Evolutionary conservation across 2,797 vertebrate species (phyloP).

Genomic region (Rhodeus uyekii): DNA sequence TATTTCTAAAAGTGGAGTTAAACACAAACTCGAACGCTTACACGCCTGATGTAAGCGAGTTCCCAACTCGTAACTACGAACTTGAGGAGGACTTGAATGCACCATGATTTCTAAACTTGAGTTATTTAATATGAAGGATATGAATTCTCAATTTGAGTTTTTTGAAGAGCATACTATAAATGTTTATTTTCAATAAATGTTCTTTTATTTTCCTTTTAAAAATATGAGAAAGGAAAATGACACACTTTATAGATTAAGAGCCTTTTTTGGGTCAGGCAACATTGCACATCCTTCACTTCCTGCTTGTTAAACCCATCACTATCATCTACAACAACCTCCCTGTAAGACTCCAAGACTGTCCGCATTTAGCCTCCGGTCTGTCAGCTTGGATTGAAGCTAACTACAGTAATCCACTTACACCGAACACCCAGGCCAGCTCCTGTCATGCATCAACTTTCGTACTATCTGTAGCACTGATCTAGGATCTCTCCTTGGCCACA

Average conservation of each 20-base stretch:
- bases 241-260: neutral
- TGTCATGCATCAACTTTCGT: slow-evolving; percentile 28
- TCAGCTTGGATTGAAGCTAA: slow-evolving; percentile 45
- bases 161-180: too few relatives aligned
- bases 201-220: neutral
- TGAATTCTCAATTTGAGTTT: too few relatives aligned
- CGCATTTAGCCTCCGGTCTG: slow-evolving; percentile 26
- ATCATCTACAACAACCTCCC: slow-evolving; percentile 1
- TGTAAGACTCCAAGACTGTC: neutral
- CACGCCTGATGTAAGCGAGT: neutral
- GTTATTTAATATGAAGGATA: too few relatives aligned
- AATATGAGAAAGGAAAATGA: neutral
- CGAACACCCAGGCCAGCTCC: slow-evolving; percentile 18
- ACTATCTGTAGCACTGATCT: slow-evolving; percentile 31
- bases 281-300: slow-evolving; percentile 2
- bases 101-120: neutral
- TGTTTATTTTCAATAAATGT: too few relatives aligned
- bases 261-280: slow-evolving; percentile 10
- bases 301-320: slow-evolving; percentile 33
- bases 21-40: too few relatives aligned
- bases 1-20: too few relatives aligned
- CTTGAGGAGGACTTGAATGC: neutral
- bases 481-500: slow-evolving; percentile 12
- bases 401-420: slow-evolving; percentile 54
- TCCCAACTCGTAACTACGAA: neutral